phyloP scores from a whole-genome alignment of 1,140 invertebrate genomes.

The Heliconius congener region DNA sequence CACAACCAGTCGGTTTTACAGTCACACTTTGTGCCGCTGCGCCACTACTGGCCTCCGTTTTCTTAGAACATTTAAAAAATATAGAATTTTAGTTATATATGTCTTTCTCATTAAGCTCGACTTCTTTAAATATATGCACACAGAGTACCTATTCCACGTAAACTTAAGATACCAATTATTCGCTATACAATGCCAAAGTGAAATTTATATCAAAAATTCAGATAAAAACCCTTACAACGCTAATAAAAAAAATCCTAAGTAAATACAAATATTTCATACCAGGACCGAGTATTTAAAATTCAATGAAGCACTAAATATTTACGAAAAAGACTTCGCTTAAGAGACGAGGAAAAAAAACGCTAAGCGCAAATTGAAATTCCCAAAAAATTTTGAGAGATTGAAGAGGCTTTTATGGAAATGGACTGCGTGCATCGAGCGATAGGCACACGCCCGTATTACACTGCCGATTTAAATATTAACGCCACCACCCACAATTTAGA shows the following conservation, averaged over 20 bases:
- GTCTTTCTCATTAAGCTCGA: no score
- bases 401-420: constrained; percentile 81
- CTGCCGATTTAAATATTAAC: constrained; percentile 77
- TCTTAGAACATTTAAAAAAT: background rate
- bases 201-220: background rate
- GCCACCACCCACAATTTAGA: constrained; percentile 64
- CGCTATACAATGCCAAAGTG: constrained; percentile 17
- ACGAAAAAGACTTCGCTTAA: constrained; percentile 46
- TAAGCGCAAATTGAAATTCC: constrained; percentile 78
- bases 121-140: no score
- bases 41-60: no score
- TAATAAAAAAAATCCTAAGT: constrained; percentile 29
- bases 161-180: background rate
- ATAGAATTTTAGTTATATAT: no score
- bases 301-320: constrained; percentile 51
- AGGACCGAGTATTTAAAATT: constrained; percentile 36
- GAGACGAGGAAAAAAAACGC: constrained; percentile 47
- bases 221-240: background rate
- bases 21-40: no score
- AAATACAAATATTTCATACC: constrained; percentile 24
- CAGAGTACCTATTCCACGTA: no score
- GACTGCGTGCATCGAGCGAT: constrained; percentile 73
- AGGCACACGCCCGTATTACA: constrained; percentile 63
- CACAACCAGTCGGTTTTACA: no score
- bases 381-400: constrained; percentile 78